These are phyloP conservation scores for Drosophila nigrodunni DNA, from an alignment of 1,140 invertebrate species.

Conservation along the genomic window DNA sequence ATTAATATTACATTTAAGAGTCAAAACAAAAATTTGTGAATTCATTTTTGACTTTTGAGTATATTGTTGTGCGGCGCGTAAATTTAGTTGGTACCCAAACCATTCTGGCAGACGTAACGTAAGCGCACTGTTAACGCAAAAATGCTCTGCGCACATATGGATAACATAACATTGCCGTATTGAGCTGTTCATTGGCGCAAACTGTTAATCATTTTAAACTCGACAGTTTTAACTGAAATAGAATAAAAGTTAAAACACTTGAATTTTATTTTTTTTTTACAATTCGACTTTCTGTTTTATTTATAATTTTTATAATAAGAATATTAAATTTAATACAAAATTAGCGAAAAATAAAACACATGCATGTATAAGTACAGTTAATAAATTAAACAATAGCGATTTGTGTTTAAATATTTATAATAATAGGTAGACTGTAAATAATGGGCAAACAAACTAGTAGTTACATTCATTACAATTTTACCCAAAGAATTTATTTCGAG, in stretches of 20 bases:
- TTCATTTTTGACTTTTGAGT: neutral
- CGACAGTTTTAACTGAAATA: neutral
- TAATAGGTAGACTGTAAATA: constrained; percentile 15
- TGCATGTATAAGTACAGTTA: constrained; percentile 79
- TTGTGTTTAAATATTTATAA: constrained; percentile 28
- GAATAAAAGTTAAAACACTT: no score
- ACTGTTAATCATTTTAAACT: neutral
- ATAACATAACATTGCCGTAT: neutral
- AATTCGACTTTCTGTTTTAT: constrained; percentile 63
- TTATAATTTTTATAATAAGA: constrained; percentile 65
- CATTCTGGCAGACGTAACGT: constrained; percentile 12
- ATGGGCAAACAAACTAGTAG: constrained; percentile 6
- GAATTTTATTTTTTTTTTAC: constrained; percentile 40
- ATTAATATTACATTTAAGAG: neutral
- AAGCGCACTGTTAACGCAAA: constrained; percentile 5
- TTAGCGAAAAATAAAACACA: constrained; percentile 58
- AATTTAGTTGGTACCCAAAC: constrained; percentile 20
- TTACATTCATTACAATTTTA: constrained; percentile 12
- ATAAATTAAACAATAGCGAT: constrained; percentile 78
- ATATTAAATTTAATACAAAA: constrained; percentile 70
- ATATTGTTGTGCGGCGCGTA: neutral
- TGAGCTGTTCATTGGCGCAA: neutral
- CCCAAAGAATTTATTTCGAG: constrained; percentile 62
- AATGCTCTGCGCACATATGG: constrained; percentile 3
- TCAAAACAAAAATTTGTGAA: neutral